Evolutionary conservation across 1,140 invertebrate genomes (phyloP), one percentile per base, ranked within the genome.

Genomic region (Drosophila persimilis): DNA sequence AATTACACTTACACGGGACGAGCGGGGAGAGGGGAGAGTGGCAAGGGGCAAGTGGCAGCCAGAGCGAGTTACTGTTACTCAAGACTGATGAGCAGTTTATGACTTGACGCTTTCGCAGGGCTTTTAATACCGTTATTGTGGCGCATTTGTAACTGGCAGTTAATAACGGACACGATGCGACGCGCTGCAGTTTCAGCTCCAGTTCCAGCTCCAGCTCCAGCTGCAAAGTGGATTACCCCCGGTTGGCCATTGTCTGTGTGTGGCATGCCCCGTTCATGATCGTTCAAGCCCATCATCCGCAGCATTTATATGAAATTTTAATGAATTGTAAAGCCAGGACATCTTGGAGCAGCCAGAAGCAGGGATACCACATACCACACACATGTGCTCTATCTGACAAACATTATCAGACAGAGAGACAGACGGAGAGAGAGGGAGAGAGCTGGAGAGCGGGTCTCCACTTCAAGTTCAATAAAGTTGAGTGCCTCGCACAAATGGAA

Each of bases 11-110:
- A 17, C 53, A 46, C 45, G 60, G 43, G 29, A 17, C 5, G 15
- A 39, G 39, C 0, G 15, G 13, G 9, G 8, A 39, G 35, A 1
- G 9, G 4, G 35, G 11, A 11, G 3, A 39, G 2, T 9, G 9
- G 11, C 11, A 11, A 39, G 2, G 35, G 9, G 11, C 11, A 5
- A 39, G 6, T 2, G 51, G 15, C 24, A 26, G 3, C 24, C 24
- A 11, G n/a, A 17, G 50, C 44, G 39, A 13, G 54, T n/a, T 26
- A 20, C 47, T 53, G 24, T 50, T 41, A 53, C 31, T 26, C 61
- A 88, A 81, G 83, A 88, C 83, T 89, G 83, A 88, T 88, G 83
- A 88, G 84, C 83, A 88, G 78, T 79, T 88, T 88, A 88, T 88
- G 83, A 88, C 83, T 88, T 88, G 83, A 70, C 75, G 83, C 64